phyloP scores from a whole-genome alignment of 2,113 vertebrate species.

The Podarcis raffonei region DNA sequence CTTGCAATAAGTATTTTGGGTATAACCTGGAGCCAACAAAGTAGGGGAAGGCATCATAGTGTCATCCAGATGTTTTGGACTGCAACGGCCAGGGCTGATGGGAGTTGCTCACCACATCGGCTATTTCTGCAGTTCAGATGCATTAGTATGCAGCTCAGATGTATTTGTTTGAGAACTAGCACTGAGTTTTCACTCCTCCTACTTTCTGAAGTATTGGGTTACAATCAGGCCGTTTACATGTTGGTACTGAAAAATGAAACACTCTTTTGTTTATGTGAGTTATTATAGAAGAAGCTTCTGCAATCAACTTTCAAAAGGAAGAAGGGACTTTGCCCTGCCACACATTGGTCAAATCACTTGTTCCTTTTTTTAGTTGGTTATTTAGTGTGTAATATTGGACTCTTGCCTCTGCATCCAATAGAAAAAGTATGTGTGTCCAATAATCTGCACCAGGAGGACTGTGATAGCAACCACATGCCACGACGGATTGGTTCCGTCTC shows the following conservation, averaged over 20 bases:
- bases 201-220: conserved; percentile 1
- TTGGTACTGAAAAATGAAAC: not conserved
- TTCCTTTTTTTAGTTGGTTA: conserved; percentile 26
- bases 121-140: not conserved
- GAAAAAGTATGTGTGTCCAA: not conserved
- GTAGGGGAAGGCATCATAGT: not conserved
- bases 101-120: not conserved
- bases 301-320: conserved; percentile 42
- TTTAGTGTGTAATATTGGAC: conserved; percentile 7
- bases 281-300: conserved; percentile 30
- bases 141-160: not conserved
- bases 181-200: not conserved
- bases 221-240: not conserved
- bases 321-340: not conserved
- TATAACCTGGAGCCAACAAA: not conserved
- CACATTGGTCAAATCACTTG: not conserved
- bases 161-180: not conserved
- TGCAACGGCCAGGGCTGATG: not conserved
- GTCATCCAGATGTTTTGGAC: not conserved
- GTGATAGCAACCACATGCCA: not conserved
- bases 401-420: not conserved
- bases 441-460: conserved; percentile 15
- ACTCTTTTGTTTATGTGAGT: not conserved
- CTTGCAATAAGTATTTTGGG: not conserved
- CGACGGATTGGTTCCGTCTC: not conserved